Evolutionary conservation across 2,888 invertebrate genomes (phyloP).

Genomic region (Nebria salina): DNA sequence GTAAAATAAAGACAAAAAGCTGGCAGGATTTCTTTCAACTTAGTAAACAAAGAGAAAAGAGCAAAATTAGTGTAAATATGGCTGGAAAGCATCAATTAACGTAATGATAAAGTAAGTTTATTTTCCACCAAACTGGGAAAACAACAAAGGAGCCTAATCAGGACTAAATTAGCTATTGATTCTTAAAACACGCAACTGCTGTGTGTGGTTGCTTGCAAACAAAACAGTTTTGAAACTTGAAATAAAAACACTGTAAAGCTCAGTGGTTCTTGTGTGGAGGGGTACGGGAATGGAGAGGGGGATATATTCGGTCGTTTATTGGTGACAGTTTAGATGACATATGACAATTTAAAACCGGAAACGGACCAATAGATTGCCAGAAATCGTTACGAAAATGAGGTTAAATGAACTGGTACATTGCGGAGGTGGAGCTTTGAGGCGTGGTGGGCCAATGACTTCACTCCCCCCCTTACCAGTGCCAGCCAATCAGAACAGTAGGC

Average conservation of each 20-base stretch:
- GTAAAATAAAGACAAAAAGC: not conserved
- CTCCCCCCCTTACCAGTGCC: not conserved
- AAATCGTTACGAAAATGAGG: constrained; percentile 22
- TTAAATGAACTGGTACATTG: not conserved
- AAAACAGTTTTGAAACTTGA: not conserved
- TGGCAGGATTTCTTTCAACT: not conserved
- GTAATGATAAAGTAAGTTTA: not conserved
- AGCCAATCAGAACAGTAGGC: constrained; percentile 19
- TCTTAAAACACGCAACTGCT: not conserved
- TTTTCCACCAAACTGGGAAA: not conserved
- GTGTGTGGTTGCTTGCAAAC: not conserved
- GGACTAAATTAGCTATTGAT: not conserved
- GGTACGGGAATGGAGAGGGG: not conserved
- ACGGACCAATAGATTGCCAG: constrained; percentile 33
- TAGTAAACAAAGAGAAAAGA: not conserved
- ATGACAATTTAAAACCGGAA: constrained; percentile 33
- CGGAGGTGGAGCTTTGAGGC: constrained; percentile 6
- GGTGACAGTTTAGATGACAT: constrained; percentile 30
- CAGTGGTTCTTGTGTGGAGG: too few relatives aligned
- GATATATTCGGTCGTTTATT: not conserved
- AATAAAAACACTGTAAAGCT: too few relatives aligned
- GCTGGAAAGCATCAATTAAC: not conserved
- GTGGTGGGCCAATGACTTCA: constrained; percentile 28
- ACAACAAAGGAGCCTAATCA: not conserved
- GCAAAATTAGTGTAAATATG: not conserved